Percentiles rank a stretch among this genome's conserved stretches.
Evolutionary conservation across 2,797 vertebrate species (phyloP).

Genomic region (Silurus aristotelis): DNA sequence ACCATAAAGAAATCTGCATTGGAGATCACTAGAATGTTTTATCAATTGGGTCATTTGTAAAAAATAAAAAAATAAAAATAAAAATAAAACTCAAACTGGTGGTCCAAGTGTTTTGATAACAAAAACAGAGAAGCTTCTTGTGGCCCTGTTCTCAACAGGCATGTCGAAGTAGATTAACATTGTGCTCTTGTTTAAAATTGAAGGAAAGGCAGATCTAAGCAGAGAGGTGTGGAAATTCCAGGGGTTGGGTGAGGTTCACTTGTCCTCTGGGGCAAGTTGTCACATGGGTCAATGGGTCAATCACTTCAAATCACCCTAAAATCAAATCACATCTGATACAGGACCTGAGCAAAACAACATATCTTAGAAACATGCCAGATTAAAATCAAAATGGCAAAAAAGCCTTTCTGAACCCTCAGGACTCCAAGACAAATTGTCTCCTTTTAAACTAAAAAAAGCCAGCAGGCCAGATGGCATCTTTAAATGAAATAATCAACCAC

Average conservation of each 20-base stretch:
- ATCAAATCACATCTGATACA: conserved; percentile 10
- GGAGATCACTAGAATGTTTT: neutral
- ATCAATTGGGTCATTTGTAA: neutral
- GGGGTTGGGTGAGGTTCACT: neutral
- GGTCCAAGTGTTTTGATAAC: neutral
- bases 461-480: neutral
- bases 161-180: conserved; percentile 64
- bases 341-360: neutral
- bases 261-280: neutral
- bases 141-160: conserved; percentile 54
- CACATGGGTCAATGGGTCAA: conserved; percentile 4
- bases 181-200: neutral
- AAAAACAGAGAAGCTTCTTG: neutral
- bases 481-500: conserved; percentile 16
- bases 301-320: conserved; percentile 11
- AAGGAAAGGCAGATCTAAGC: neutral
- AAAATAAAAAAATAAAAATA: neutral
- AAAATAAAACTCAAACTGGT: neutral
- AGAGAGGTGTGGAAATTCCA: neutral
- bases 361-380: neutral
- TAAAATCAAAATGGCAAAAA: neutral
- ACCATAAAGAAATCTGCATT: neutral
- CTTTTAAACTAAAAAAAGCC: neutral
- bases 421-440: neutral
- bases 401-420: neutral